Percentiles rank a stretch among this genome's conserved stretches.
These are phyloP conservation scores for Mus minutoides DNA, from an alignment of 2,797 vertebrate genomes.

Conservation along the genomic window DNA sequence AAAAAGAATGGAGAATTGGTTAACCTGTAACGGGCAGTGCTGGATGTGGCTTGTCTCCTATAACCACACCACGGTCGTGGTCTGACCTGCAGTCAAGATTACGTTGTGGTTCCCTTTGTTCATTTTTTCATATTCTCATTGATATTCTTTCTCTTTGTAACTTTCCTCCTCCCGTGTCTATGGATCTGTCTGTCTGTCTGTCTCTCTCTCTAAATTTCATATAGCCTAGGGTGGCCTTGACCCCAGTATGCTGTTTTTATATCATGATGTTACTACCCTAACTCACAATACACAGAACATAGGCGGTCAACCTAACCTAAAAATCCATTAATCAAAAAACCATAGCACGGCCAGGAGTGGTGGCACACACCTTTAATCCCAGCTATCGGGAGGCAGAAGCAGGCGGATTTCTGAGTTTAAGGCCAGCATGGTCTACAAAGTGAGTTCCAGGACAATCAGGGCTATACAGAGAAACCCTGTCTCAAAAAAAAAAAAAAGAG, in stretches of 20 bases:
- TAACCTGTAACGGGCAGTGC: not conserved
- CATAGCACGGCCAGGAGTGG: too few species aligned
- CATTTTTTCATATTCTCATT: not conserved
- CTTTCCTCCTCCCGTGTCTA: rapidly evolving
- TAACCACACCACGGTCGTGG: not conserved
- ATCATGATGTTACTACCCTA: not conserved
- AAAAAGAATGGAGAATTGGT: not conserved
- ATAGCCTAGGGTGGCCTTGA: not conserved
- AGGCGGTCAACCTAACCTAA: not conserved
- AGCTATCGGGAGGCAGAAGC: too few species aligned
- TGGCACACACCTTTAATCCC: too few species aligned
- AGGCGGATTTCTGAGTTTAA: too few species aligned
- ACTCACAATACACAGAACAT: not conserved
- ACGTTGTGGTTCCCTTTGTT: not conserved
- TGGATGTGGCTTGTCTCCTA: not conserved
- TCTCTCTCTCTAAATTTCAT: not conserved
- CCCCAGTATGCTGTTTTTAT: not conserved
- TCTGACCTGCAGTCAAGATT: slow-evolving; percentile 24
- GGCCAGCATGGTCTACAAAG: too few species aligned
- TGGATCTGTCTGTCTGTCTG: not conserved
- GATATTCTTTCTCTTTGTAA: not conserved
- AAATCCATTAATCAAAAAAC: slow-evolving; percentile 36
- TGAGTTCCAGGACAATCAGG: too few species aligned
- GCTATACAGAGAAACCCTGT: too few species aligned
- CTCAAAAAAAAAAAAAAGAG: too few species aligned